Evolutionary conservation across 2,888 invertebrate genomes (phyloP).

Genomic region (Drosophila kambysellisi): DNA sequence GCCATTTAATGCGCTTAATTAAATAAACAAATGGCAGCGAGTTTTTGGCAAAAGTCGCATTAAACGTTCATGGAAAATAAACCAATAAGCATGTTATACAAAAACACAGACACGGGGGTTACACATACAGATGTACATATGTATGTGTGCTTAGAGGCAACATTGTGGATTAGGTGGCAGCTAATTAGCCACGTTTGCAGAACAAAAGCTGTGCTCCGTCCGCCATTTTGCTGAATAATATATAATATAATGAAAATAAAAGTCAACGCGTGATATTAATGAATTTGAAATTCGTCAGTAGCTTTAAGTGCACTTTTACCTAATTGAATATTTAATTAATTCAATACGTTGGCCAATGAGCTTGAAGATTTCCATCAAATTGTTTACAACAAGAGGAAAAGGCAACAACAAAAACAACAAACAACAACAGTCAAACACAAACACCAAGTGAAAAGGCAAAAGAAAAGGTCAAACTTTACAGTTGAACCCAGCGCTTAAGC

Average conservation of each 20-base stretch:
- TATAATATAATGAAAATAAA: slow-evolving; percentile 17
- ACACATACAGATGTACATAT: neutral
- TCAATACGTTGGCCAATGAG: slow-evolving; percentile 61
- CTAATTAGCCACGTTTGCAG: slow-evolving; percentile 33
- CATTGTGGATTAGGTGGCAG: slow-evolving; percentile 22
- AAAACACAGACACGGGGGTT: slow-evolving; percentile 17
- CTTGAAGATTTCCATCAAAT: slow-evolving; percentile 57
- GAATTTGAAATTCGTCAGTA: slow-evolving; percentile 35
- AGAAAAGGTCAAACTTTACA: slow-evolving; percentile 17
- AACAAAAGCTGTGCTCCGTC: neutral
- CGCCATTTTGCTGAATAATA: slow-evolving; percentile 7
- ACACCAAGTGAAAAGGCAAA: slow-evolving; percentile 29
- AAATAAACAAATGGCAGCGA: slow-evolving; percentile 75
- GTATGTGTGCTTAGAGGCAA: neutral
- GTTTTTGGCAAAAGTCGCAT: slow-evolving; percentile 49
- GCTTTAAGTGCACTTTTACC: slow-evolving; percentile 34
- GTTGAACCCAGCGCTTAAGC: slow-evolving; percentile 22
- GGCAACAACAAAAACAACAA: neutral
- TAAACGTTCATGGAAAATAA: slow-evolving; percentile 53
- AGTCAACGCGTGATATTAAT: slow-evolving; percentile 32
- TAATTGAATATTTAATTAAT: slow-evolving; percentile 79
- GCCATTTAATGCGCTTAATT: slow-evolving; percentile 78
- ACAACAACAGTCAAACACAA: slow-evolving; percentile 35
- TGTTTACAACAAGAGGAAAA: slow-evolving; percentile 16
- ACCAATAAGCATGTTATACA: slow-evolving; percentile 29